Base-by-base conservation (phyloP, 2,888 invertebrate genomes). In the Eremobia ochroleuca region DNA sequence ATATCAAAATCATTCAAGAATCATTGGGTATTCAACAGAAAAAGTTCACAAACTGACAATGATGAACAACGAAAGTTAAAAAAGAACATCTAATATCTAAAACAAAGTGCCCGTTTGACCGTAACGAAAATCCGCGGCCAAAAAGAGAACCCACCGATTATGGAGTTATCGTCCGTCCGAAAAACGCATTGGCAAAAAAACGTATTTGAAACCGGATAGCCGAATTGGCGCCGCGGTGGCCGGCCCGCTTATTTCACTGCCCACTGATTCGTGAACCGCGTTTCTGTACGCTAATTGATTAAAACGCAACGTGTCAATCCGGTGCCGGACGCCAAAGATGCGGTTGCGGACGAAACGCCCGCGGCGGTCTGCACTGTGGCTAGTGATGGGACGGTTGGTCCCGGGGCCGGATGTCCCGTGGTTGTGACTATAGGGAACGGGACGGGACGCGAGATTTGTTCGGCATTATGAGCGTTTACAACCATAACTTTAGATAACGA, bases 251-350 rank as follows among this genome's bases (percentile, higher is more conserved):
- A 94, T 96, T 96, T 96, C 95, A 94, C 96, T 95, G 96, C 88
- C 93, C 96, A 96, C 67, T 96, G 96, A 92, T 52, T 90, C 94
- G 96, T 91, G 91, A 95, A 95, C 91, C 92, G 92, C 92, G 92
- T 92, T 91, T 93, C 93, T 92, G 93, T 91, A 91, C 90, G 94
- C 93, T 97, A 96, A 97, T 97, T 97, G 96, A 97, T 96, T 97
- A 96, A 96, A 96, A 96, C 96, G 95, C 96, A 96, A 90, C 94
- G 91, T 94, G 96, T 96, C 96, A 96, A 96, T 96, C 92, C 87
- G 83, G 85, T 76, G 61, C 87, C 86, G 83, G 87, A 90, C 90
- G 90, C 91, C 89, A 92, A 93, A 92, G 94, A 93, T 92, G 93
- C 89, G 90, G 85, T 88, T 90, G 89, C 77, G 83, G 88, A 86